Evolutionary conservation across 2,797 vertebrate species (phyloP), one percentile per base, ranked within the genome.

Genomic region (Acipenser oxyrinchus): DNA sequence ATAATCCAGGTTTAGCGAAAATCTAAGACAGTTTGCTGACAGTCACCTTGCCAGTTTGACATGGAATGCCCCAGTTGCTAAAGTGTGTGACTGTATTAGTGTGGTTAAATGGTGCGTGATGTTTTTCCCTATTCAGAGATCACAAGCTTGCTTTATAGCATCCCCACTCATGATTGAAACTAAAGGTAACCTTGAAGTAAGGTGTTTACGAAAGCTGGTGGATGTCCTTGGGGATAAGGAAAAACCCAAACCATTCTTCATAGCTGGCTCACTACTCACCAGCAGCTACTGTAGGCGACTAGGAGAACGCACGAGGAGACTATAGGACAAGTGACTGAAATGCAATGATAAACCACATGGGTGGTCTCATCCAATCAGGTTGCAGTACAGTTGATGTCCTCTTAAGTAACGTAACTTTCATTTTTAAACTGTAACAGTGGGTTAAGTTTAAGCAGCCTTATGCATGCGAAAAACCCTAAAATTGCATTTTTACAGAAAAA

Each of bases 131-230:
- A 15, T 12, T 65, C 51, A 6, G 18, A 11, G 15, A 48, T 65
- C 64, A 65, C 64, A 15, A 65, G 64, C 64, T 10, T 18, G 13
- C 63, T 52, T 65, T 37, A 10, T 13, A 8, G 49, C 9, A 9
- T 37, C 23, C 23, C 23, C 23, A 37, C 23, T 37, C 23, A 37
- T 37, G 23, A 37, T 2, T 37, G 12, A 65, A 6, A 18, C 51
- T 49, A 3, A 9, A 64, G 51, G 37, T 65, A 10, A 65, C 51
- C 51, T 65, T 51, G 62, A 48, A 65, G n/a, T 1, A 3, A 23
- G 48, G 55, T 11, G 15, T 7, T 11, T 23, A 23, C 23, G 50
- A 23, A 48, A 23, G 48, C 8, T 23, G 18, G 9, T 23, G n/a
- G 49, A 9, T 6, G 49, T 63, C 50, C 49, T 12, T 7, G 48